A percentile compares a stretch with the other conserved stretches of the same genome.
These are phyloP conservation scores for Polydrusus tereticollis DNA, from an alignment of 2,888 invertebrate genomes.

Conservation along the genomic window DNA sequence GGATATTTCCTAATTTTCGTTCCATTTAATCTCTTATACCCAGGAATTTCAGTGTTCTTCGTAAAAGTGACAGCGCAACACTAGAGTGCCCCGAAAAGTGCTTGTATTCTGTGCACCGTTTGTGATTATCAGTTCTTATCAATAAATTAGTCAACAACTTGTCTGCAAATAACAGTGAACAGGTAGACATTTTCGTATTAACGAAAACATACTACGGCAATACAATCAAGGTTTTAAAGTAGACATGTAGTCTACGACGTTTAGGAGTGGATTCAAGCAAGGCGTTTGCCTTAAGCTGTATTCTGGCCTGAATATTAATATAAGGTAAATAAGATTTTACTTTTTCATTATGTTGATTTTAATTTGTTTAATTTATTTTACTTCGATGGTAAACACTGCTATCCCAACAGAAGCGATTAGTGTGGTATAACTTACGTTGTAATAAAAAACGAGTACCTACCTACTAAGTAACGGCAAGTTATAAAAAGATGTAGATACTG, in stretches of 20 bases:
- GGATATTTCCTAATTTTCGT: constrained; percentile 49
- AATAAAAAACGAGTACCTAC: no score
- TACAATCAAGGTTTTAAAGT: constrained; percentile 39
- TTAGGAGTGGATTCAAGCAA: constrained; percentile 23
- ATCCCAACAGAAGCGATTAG: not conserved
- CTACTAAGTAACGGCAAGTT: no score
- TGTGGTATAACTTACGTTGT: no score
- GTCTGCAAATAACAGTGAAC: constrained; percentile 18
- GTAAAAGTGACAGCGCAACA: constrained; percentile 11
- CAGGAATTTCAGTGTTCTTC: constrained; percentile 44
- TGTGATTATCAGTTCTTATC: not conserved
- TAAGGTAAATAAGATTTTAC: constrained; percentile 22
- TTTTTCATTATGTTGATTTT: not conserved
- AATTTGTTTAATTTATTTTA: no score
- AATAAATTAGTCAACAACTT: not conserved
- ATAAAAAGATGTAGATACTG: no score
- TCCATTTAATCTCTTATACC: constrained; percentile 12
- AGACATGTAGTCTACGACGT: constrained; percentile 47
- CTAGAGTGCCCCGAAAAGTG: not conserved
- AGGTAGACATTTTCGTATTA: not conserved
- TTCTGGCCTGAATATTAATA: constrained; percentile 29
- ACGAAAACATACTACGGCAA: constrained; percentile 32
- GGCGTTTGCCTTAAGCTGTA: constrained; percentile 24
- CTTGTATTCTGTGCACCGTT: not conserved
- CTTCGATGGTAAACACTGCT: not conserved